Evolutionary conservation across 2,888 invertebrate genomes (phyloP).

Genomic region (Choreutis nemorana): DNA sequence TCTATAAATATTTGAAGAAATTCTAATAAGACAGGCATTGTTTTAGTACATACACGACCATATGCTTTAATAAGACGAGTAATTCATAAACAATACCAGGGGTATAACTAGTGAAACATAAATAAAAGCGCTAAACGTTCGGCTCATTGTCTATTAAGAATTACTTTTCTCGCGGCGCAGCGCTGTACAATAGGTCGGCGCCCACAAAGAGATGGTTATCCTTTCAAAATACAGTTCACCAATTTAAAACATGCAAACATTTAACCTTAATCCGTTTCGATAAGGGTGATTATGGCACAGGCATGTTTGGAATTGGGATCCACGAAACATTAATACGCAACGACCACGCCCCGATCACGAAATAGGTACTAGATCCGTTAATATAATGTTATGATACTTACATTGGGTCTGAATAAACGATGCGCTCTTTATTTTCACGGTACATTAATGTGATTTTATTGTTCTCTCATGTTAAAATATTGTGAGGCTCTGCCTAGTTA

Average conservation of each 20-base stretch:
- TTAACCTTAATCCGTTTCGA: no score
- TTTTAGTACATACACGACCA: no score
- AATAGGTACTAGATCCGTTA: slow-evolving; percentile 57
- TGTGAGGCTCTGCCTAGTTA: background rate
- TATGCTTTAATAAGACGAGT: background rate
- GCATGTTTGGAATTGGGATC: slow-evolving; percentile 1
- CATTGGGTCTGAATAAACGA: slow-evolving; percentile 19
- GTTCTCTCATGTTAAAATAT: background rate
- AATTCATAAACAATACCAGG: no score
- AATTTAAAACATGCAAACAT: no score
- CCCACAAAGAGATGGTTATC: slow-evolving; percentile 56
- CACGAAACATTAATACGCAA: slow-evolving; percentile 61
- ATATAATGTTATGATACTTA: slow-evolving; percentile 34
- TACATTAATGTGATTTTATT: slow-evolving; percentile 25
- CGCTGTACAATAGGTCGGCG: slow-evolving; percentile 51
- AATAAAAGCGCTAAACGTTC: slow-evolving; percentile 58
- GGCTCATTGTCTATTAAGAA: slow-evolving; percentile 62
- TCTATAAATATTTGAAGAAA: no score
- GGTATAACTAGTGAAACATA: slow-evolving; percentile 57
- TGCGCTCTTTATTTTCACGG: slow-evolving; percentile 35
- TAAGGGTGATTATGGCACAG: no score
- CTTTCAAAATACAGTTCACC: slow-evolving; percentile 29
- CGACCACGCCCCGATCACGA: slow-evolving; percentile 55
- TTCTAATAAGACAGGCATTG: no score
- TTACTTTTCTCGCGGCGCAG: slow-evolving; percentile 52